These are phyloP conservation scores for Achatina immaculata DNA, from an alignment of 1,140 invertebrate species.

Conservation along the genomic window DNA sequence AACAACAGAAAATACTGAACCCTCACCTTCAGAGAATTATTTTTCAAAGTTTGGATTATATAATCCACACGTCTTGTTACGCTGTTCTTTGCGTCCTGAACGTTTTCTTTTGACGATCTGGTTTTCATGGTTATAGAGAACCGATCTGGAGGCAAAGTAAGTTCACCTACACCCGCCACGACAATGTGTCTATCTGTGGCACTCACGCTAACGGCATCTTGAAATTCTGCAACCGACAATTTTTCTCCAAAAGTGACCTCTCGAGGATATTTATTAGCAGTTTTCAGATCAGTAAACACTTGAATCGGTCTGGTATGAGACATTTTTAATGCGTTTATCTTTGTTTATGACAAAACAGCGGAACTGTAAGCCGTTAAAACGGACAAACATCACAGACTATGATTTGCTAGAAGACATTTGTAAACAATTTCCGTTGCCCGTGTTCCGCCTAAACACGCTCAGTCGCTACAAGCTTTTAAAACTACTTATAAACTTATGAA, in stretches of 20 bases:
- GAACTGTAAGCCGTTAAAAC: too few species aligned
- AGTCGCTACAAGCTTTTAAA: background rate
- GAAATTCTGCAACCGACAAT: conserved; percentile 21
- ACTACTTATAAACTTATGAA: too few species aligned
- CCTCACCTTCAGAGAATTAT: conserved; percentile 63
- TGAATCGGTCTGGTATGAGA: conserved; percentile 27
- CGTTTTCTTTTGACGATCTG: conserved; percentile 53
- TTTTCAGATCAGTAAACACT: conserved; percentile 36
- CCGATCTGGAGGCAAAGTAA: conserved; percentile 62
- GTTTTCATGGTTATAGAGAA: conserved; percentile 56
- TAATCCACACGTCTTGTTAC: conserved; percentile 65
- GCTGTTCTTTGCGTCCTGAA: conserved; percentile 68
- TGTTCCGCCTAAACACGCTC: background rate
- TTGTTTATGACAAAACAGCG: too few species aligned
- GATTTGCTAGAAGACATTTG: background rate
- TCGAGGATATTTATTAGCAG: background rate
- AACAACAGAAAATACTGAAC: too few species aligned
- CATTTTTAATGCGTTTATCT: background rate
- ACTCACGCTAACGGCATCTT: conserved; percentile 24
- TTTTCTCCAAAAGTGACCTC: background rate
- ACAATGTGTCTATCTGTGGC: conserved; percentile 54
- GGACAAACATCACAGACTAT: background rate
- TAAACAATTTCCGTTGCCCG: background rate
- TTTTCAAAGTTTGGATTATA: conserved; percentile 63
- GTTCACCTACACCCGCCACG: conserved; percentile 65